phyloP scores from a whole-genome alignment of 2,113 vertebrate species.

The Petromus typicus region DNA sequence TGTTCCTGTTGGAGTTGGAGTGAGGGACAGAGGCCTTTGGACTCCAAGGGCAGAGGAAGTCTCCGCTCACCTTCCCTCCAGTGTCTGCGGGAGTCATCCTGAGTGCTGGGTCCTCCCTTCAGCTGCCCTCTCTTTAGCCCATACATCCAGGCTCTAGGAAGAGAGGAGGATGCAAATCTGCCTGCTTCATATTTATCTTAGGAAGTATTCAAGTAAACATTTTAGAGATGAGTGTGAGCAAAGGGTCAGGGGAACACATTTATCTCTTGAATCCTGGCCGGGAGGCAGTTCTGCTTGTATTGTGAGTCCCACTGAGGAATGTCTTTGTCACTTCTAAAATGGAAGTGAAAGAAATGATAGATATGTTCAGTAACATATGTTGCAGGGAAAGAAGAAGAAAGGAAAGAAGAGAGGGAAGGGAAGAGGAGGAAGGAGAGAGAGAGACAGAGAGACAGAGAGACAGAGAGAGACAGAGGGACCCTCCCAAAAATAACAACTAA shows the following conservation, averaged over 20 bases:
- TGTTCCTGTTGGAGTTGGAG: background rate
- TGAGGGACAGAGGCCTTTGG: background rate
- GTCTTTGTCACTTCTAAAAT: background rate
- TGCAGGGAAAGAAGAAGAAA: background rate
- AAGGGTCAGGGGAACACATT: background rate
- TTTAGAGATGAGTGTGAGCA: background rate
- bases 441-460: too few species aligned
- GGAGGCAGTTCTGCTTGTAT: background rate
- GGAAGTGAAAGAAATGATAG: conserved; percentile 16
- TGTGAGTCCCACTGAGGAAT: background rate
- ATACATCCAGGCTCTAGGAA: background rate
- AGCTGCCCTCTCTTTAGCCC: background rate
- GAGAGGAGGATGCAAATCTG: background rate
- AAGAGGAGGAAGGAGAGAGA: background rate
- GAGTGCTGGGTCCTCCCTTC: background rate
- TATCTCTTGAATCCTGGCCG: background rate
- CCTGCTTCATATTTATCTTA: background rate
- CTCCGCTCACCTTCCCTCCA: background rate
- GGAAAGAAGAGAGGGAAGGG: background rate
- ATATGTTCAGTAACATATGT: background rate
- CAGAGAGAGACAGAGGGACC: background rate
- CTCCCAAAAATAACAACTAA: conserved; percentile 18
- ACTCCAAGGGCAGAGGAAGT: background rate
- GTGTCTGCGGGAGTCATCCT: background rate
- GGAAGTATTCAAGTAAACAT: background rate